Evolutionary conservation across 2,888 invertebrate species (phyloP).

Genomic region (Halictus quadricinctus): DNA sequence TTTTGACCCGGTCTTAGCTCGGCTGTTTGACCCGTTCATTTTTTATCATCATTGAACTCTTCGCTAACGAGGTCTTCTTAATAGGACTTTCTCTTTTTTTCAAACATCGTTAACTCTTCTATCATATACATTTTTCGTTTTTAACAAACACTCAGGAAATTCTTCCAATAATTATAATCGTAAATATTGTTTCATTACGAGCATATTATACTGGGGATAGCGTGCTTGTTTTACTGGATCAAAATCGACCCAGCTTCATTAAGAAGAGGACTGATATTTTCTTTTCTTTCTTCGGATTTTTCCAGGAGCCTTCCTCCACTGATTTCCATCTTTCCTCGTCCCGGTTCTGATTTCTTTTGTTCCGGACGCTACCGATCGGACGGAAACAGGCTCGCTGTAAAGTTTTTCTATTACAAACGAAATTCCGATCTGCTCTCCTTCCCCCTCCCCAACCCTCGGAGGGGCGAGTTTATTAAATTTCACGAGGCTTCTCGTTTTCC

Average conservation of each 20-base stretch:
- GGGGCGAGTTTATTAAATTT: slow-evolving; percentile 44
- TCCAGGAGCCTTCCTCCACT: background rate
- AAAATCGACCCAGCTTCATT: no score
- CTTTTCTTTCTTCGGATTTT: background rate
- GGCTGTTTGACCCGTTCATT: no score
- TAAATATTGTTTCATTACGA: no score
- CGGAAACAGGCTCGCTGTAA: slow-evolving; percentile 29
- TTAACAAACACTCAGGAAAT: no score
- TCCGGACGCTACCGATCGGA: background rate
- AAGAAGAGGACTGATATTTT: background rate
- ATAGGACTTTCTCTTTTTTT: no score
- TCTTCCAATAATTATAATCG: no score
- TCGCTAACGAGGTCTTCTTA: no score
- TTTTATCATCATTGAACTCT: no score
- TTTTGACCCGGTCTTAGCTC: background rate
- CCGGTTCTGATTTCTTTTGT: slow-evolving; percentile 7
- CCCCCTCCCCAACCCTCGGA: background rate
- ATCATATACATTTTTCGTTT: no score
- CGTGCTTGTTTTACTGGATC: no score
- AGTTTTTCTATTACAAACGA: slow-evolving; percentile 46
- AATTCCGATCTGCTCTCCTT: slow-evolving; percentile 29
- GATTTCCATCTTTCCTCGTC: background rate
- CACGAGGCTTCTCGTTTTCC: slow-evolving; percentile 38
- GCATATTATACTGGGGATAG: no score
- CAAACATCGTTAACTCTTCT: no score